Conservation (phyloP, 1,140 invertebrate genomes). For the Anagrus nilaparvatae region DNA sequence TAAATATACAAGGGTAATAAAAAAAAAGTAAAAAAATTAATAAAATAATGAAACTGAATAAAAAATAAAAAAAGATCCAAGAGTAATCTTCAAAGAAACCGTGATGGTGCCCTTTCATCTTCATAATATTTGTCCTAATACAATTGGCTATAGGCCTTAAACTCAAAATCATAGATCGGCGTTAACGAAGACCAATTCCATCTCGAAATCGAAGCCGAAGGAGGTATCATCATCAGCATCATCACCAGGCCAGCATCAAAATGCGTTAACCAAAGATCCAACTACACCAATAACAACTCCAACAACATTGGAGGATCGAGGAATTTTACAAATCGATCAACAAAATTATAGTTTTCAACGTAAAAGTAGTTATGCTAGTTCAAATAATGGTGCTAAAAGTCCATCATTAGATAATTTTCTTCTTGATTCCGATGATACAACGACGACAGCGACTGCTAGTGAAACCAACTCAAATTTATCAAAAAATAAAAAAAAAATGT, state of each 20-base stretch:
- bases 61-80: no score
- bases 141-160: slow-evolving; percentile 45
- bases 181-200: slow-evolving; percentile 34
- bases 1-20: no score
- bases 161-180: slow-evolving; percentile 39
- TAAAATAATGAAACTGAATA: no score
- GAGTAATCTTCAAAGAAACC: no score
- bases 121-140: slow-evolving; percentile 42
- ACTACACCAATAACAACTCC: slow-evolving; percentile 5
- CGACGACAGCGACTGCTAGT: slow-evolving; percentile 34
- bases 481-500: slow-evolving; percentile 30
- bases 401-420: no score
- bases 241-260: slow-evolving; percentile 21
- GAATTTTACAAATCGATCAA: no score
- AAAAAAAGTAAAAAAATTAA: no score
- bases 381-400: no score
- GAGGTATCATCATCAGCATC: slow-evolving; percentile 14
- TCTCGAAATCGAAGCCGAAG: slow-evolving; percentile 30
- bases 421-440: slow-evolving; percentile 38
- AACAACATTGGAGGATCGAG: no score
- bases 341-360: no score
- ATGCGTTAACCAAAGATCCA: slow-evolving; percentile 19
- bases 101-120: slow-evolving; percentile 38
- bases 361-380: no score
- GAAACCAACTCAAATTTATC: slow-evolving; percentile 34